phyloP scores from a whole-genome alignment of 1,140 invertebrate species.

The Drosophila nikananu region DNA sequence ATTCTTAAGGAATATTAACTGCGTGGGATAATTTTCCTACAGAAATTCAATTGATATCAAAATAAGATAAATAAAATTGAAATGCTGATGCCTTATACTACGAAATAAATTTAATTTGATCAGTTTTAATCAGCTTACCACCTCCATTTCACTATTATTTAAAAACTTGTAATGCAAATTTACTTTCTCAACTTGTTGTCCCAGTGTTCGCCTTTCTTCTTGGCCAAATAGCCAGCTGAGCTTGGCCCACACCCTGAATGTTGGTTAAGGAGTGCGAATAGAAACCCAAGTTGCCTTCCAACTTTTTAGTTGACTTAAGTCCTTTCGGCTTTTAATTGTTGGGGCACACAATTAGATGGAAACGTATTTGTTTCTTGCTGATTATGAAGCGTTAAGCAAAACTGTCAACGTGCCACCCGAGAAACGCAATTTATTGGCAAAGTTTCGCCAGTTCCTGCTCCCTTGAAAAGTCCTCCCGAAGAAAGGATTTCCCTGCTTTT shows the following conservation, averaged over 20 bases:
- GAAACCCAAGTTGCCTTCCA: constrained; percentile 18
- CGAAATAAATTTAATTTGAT: too few relatives aligned
- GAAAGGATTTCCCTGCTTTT: constrained; percentile 41
- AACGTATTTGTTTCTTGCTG: constrained; percentile 84
- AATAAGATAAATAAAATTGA: too few relatives aligned
- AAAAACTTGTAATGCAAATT: not conserved
- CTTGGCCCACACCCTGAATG: constrained; percentile 12
- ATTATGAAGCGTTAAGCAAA: constrained; percentile 85
- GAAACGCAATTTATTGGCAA: constrained; percentile 84
- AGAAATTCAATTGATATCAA: too few relatives aligned
- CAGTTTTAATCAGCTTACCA: too few relatives aligned
- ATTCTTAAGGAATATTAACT: too few relatives aligned
- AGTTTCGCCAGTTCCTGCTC: constrained; percentile 54
- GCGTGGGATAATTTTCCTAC: too few relatives aligned
- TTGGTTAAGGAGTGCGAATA: not conserved
- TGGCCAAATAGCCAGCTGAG: constrained; percentile 12
- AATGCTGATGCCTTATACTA: too few relatives aligned
- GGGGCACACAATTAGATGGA: constrained; percentile 79
- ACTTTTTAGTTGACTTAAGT: constrained; percentile 61
- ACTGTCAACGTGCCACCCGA: constrained; percentile 83
- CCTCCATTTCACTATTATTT: not conserved
- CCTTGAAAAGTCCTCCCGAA: not conserved
- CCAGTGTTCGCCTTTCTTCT: constrained; percentile 6
- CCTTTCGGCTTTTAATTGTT: constrained; percentile 74
- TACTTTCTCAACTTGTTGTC: not conserved